These are phyloP conservation scores for Caenorhabditis brenneri DNA, from an alignment of 1,140 invertebrate genomes.

Conservation along the genomic window DNA sequence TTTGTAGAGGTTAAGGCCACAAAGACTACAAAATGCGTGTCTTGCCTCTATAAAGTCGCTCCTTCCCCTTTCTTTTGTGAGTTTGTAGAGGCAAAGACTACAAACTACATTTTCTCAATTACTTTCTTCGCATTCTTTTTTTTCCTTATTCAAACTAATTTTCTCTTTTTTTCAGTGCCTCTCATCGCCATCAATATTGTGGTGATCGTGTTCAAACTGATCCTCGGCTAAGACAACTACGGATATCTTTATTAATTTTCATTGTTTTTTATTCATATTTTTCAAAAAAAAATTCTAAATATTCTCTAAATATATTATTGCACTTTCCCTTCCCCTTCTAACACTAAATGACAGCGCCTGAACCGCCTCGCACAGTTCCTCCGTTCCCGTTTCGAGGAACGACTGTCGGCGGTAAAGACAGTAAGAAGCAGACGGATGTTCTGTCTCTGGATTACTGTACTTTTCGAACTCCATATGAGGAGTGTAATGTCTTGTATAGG, in stretches of 20 bases:
- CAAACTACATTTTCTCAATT: too few relatives aligned
- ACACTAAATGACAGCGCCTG: not conserved
- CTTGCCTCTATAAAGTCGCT: too few relatives aligned
- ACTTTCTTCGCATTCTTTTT: too few relatives aligned
- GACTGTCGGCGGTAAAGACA: not conserved
- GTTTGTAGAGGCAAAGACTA: too few relatives aligned
- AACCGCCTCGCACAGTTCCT: not conserved
- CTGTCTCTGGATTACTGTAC: slow-evolving; percentile 15
- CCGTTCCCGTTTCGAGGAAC: not conserved
- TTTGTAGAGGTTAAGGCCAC: too few relatives aligned
- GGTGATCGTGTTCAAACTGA: slow-evolving; percentile 61
- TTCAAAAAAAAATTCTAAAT: too few relatives aligned
- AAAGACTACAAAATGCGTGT: too few relatives aligned
- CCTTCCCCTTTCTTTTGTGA: too few relatives aligned
- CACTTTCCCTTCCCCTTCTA: too few relatives aligned
- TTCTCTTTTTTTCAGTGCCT: slow-evolving; percentile 64
- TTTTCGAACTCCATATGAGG: not conserved
- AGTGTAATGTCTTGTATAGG: not conserved
- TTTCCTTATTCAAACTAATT: not conserved
- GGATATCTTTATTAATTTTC: not conserved
- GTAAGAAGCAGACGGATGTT: not conserved
- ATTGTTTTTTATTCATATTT: not conserved
- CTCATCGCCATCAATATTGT: slow-evolving; percentile 62
- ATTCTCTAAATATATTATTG: too few relatives aligned
- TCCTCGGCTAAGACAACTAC: slow-evolving; percentile 56